Conservation (phyloP, 2,113 vertebrate species). For the Xyliphius kryptos region DNA sequence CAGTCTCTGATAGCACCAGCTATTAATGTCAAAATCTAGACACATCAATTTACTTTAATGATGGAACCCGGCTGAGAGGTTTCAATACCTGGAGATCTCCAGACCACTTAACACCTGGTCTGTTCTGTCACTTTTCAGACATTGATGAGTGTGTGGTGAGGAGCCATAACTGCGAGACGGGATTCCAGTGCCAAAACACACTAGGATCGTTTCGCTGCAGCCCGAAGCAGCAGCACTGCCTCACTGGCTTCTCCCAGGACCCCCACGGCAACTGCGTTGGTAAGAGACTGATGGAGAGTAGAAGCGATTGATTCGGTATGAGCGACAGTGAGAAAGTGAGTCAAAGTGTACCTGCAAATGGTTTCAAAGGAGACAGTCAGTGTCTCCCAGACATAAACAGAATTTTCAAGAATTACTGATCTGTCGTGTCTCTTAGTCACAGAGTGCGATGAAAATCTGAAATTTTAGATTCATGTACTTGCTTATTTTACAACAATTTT, state of each 20-base stretch:
- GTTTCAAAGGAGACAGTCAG: too few species aligned
- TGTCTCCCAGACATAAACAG: too few species aligned
- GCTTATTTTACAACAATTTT: too few species aligned
- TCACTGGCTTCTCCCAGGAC: constrained; percentile 83
- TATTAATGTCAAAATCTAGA: constrained; percentile 18
- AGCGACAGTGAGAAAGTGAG: background rate
- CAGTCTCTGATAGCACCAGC: background rate
- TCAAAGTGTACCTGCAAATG: too few species aligned
- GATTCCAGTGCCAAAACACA: constrained; percentile 77
- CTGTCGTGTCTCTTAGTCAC: too few species aligned
- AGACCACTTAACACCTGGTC: constrained; percentile 27
- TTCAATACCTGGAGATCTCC: background rate
- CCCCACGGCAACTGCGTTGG: constrained; percentile 83
- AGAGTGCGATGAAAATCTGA: too few species aligned
- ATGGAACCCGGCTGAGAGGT: constrained; percentile 1
- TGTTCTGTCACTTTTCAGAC: constrained; percentile 57
- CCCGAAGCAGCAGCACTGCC: constrained; percentile 74
- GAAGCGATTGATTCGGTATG: too few species aligned
- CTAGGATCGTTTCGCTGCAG: constrained; percentile 79
- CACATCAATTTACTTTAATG: constrained; percentile 24
- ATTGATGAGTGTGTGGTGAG: constrained; percentile 72
- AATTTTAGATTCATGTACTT: too few species aligned
- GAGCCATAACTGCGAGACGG: constrained; percentile 69
- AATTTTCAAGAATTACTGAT: too few species aligned
- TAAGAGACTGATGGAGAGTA: constrained; percentile 51